phyloP scores from a whole-genome alignment of 2,797 vertebrate genomes.

The Poeciliopsis gracilis region DNA sequence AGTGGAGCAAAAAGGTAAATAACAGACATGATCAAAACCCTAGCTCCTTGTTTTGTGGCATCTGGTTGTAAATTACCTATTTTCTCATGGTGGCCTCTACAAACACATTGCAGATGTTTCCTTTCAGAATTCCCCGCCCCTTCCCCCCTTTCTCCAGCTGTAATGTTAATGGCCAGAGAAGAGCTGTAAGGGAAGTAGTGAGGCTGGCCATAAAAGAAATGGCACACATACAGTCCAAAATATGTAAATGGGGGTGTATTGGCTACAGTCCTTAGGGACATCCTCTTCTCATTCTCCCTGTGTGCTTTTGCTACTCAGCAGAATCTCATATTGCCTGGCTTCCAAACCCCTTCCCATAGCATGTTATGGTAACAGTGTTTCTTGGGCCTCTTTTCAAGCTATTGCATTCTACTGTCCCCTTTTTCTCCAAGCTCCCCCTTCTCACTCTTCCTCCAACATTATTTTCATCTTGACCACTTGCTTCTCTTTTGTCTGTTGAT shows the following conservation, averaged over 20 bases:
- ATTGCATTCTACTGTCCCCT: constrained; percentile 86
- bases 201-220: constrained; percentile 68
- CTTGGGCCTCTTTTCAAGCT: constrained; percentile 83
- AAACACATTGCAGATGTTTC: constrained; percentile 82
- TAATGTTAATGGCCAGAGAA: constrained; percentile 85
- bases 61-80: constrained; percentile 96
- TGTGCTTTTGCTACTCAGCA: constrained; percentile 89
- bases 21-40: constrained; percentile 94
- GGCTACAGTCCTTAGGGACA: constrained; percentile 86
- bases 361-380: constrained; percentile 94
- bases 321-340: constrained; percentile 93
- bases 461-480: constrained; percentile 82
- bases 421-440: constrained; percentile 66
- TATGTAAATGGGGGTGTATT: constrained; percentile 87
- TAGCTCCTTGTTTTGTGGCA: constrained; percentile 99
- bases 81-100: constrained; percentile 85
- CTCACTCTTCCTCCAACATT: constrained; percentile 82
- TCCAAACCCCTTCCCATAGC: constrained; percentile 94
- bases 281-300: constrained; percentile 85
- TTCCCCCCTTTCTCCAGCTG: constrained; percentile 48
- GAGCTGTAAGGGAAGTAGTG: constrained; percentile 80
- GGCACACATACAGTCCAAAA: constrained; percentile 83
- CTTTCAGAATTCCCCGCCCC: constrained; percentile 67
- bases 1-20: constrained; percentile 99
- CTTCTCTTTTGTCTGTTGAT: constrained; percentile 87